These are phyloP conservation scores for Syritta pipiens DNA, from an alignment of 2,888 invertebrate species.

Conservation along the genomic window DNA sequence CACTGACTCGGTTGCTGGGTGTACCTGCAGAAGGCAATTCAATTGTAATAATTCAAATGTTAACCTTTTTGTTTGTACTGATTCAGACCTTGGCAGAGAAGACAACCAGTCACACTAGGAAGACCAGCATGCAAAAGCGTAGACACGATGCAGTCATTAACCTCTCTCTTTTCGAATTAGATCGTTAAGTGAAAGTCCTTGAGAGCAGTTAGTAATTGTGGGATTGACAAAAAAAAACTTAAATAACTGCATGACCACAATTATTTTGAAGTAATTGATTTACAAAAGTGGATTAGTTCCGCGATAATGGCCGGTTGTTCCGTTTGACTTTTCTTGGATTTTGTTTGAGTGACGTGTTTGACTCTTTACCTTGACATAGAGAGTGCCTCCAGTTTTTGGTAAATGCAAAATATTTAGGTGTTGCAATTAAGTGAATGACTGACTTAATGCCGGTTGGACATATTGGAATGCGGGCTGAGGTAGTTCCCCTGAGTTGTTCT, in stretches of 20 bases:
- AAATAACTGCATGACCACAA: constrained; percentile 19
- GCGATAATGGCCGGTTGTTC: neutral
- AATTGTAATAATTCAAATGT: neutral
- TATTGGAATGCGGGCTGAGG: no score
- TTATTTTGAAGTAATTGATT: constrained; percentile 4
- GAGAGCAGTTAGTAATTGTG: constrained; percentile 18
- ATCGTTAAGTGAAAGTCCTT: constrained; percentile 42
- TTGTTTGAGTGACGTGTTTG: no score
- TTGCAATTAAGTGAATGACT: no score
- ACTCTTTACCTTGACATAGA: neutral
- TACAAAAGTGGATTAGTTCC: constrained; percentile 3
- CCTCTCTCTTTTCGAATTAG: constrained; percentile 15
- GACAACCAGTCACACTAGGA: constrained; percentile 21
- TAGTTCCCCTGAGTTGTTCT: no score
- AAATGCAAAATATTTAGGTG: no score
- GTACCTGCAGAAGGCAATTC: no score
- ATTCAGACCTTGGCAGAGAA: constrained; percentile 36
- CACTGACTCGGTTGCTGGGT: no score
- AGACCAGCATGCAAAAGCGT: neutral
- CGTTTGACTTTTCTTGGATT: neutral
- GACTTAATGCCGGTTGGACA: no score
- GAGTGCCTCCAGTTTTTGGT: no score
- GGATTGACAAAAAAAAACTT: constrained; percentile 12
- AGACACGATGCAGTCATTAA: constrained; percentile 8
- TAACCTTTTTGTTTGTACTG: constrained; percentile 42